These are phyloP conservation scores for Biston betularia DNA, from an alignment of 2,888 invertebrate species.

Conservation along the genomic window DNA sequence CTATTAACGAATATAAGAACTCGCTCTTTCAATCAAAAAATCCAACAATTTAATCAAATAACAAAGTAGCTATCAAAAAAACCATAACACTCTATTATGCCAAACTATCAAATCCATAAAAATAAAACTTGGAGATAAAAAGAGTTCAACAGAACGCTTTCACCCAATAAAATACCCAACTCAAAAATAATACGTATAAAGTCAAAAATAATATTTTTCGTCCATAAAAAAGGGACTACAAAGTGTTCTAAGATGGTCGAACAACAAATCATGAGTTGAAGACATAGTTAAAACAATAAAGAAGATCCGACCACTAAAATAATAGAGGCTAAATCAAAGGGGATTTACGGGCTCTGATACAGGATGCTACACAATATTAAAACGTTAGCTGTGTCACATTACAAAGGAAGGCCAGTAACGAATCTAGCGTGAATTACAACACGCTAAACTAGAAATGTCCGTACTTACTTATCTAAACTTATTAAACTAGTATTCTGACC, in stretches of 20 bases:
- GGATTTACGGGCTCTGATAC: conserved; percentile 54
- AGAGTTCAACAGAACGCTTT: conserved; percentile 12
- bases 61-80: conserved; percentile 27
- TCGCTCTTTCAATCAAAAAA: conserved; percentile 3
- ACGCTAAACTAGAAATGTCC: too few relatives aligned
- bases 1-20: background rate
- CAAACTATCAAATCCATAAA: conserved; percentile 18
- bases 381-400: conserved; percentile 54
- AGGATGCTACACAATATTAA: conserved; percentile 68
- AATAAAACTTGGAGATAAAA: conserved; percentile 28
- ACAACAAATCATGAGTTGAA: conserved; percentile 61
- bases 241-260: conserved; percentile 35
- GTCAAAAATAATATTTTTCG: conserved; percentile 34
- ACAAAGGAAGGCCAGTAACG: conserved; percentile 13
- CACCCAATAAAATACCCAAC: conserved; percentile 26
- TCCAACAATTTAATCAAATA: conserved; percentile 13
- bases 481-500: too few relatives aligned
- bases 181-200: conserved; percentile 33
- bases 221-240: conserved; percentile 32
- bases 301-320: conserved; percentile 63
- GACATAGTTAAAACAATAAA: conserved; percentile 69
- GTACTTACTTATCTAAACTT: too few relatives aligned
- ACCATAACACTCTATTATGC: conserved; percentile 12
- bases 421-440: background rate
- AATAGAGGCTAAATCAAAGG: conserved; percentile 70